These are phyloP conservation scores for Conger conger DNA, from an alignment of 2,113 vertebrate genomes.

Conservation along the genomic window DNA sequence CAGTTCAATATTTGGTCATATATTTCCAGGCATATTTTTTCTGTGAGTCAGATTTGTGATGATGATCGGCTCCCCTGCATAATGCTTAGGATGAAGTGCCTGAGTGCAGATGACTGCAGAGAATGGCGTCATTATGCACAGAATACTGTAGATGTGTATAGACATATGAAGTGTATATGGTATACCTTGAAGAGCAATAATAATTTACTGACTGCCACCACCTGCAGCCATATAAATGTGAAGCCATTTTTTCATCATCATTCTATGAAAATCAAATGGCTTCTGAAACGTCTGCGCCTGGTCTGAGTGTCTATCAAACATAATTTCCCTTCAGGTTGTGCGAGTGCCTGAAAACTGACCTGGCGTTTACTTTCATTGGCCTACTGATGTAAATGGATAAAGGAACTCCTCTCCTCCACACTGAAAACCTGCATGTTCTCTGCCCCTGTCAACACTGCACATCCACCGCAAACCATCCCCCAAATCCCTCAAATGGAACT, in stretches of 20 bases:
- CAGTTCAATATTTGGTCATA: not conserved
- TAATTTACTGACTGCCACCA: not conserved
- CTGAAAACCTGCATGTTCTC: not conserved
- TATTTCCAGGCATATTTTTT: too few species aligned
- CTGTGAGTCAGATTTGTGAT: too few species aligned
- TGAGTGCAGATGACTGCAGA: too few species aligned
- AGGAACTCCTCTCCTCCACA: not conserved
- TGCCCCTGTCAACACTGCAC: not conserved
- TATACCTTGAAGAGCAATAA: not conserved
- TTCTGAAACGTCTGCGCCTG: not conserved
- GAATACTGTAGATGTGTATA: not conserved
- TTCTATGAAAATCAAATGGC: not conserved
- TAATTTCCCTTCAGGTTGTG: not conserved
- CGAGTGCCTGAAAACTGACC: not conserved
- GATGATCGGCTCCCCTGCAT: too few species aligned
- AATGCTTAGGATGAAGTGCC: too few species aligned
- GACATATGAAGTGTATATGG: too few species aligned
- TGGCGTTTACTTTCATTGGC: not conserved
- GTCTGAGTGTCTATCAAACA: not conserved
- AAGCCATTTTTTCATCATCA: not conserved
- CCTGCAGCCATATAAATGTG: not conserved
- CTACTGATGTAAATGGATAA: not conserved
- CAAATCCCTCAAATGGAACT: conserved; percentile 7
- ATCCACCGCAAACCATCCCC: not conserved
- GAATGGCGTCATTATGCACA: too few species aligned